Conservation (phyloP, 2,888 invertebrate genomes). For the Agrochola lychnidis region DNA sequence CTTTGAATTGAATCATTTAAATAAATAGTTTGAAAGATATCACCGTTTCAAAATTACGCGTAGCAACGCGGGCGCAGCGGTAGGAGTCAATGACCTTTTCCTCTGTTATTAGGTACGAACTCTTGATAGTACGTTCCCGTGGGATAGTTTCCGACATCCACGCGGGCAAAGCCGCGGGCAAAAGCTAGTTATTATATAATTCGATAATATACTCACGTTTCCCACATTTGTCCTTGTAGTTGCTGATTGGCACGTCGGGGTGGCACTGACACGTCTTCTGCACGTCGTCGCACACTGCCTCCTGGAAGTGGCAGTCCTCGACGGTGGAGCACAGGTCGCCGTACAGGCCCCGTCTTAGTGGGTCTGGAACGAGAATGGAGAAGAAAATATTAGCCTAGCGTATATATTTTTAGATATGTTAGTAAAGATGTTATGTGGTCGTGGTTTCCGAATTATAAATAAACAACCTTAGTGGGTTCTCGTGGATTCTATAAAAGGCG, state of each 20-base stretch:
- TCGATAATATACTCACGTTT: constrained; percentile 90
- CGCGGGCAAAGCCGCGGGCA: too few species aligned
- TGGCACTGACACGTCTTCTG: constrained; percentile 94
- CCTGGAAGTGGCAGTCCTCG: constrained; percentile 94
- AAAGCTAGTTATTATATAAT: too few species aligned
- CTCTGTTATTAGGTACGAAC: too few species aligned
- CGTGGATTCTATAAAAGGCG: neutral
- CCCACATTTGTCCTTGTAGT: constrained; percentile 96
- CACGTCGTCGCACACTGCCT: constrained; percentile 93
- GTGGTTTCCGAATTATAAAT: neutral
- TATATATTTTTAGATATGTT: neutral
- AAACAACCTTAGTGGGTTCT: neutral
- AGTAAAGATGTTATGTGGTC: neutral
- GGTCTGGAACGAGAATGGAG: constrained; percentile 54
- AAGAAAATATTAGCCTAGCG: neutral
- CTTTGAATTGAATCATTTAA: too few species aligned
- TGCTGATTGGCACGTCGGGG: constrained; percentile 93
- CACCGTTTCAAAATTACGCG: too few species aligned
- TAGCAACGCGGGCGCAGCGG: too few species aligned
- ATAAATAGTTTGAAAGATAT: too few species aligned
- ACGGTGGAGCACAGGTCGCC: constrained; percentile 94
- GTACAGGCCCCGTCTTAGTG: constrained; percentile 82
- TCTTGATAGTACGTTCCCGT: too few species aligned
- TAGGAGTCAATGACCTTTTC: too few species aligned
- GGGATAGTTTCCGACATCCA: too few species aligned